A percentile compares a stretch with the other conserved stretches of the same genome.
These are phyloP conservation scores for Apeltes quadracus DNA, from an alignment of 2,113 vertebrate genomes.

Conservation along the genomic window DNA sequence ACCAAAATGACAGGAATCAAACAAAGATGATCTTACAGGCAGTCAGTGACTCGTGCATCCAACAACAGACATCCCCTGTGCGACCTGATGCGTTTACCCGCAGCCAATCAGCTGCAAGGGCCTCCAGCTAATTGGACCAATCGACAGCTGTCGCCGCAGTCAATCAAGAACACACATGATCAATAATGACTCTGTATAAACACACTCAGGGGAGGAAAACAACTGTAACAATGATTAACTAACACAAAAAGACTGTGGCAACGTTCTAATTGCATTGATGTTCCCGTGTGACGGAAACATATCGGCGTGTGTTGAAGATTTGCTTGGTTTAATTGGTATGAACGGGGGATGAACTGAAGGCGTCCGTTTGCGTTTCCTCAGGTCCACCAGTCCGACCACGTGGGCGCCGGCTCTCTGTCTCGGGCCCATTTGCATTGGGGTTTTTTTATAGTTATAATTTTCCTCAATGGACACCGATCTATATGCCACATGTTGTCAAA, in stretches of 20 bases:
- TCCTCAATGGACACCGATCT: background rate
- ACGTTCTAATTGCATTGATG: background rate
- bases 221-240: slow-evolving; percentile 7
- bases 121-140: slow-evolving; percentile 36
- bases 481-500: background rate
- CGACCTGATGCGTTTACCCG: no score
- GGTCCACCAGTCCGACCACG: background rate
- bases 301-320: background rate
- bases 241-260: background rate
- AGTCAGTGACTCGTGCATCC: background rate
- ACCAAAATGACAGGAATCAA: slow-evolving; percentile 5
- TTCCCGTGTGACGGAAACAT: background rate
- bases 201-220: background rate
- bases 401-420: background rate
- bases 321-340: background rate
- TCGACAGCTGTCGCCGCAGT: slow-evolving; percentile 18
- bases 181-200: slow-evolving; percentile 25
- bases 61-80: no score
- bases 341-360: background rate
- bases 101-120: slow-evolving; percentile 32
- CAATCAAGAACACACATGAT: slow-evolving; percentile 27
- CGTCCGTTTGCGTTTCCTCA: background rate
- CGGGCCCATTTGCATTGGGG: background rate
- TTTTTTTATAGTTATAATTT: background rate
- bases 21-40: slow-evolving; percentile 12